phyloP scores from a whole-genome alignment of 2,888 invertebrate genomes.

The Acanthosepion esculentum region DNA sequence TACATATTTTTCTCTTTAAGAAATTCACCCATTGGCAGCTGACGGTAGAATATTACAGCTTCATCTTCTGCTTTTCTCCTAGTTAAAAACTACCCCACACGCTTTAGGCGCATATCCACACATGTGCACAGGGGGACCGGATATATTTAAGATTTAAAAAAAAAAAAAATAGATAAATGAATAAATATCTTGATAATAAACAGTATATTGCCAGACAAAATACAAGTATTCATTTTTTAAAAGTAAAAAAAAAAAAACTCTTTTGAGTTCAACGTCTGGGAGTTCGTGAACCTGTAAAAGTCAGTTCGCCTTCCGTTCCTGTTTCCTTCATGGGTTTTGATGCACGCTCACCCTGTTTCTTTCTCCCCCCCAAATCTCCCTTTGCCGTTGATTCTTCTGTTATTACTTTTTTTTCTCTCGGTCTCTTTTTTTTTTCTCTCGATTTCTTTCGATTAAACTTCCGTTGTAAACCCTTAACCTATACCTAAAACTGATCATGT shows the following conservation, averaged over 20 bases:
- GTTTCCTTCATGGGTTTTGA: too few species aligned
- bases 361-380: not conserved
- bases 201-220: slow-evolving; percentile 11
- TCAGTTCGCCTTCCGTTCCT: too few species aligned
- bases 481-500: too few species aligned
- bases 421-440: not conserved
- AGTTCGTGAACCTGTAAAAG: not conserved
- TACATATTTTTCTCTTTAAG: not conserved
- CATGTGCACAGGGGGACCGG: not conserved
- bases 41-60: not conserved
- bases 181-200: not conserved
- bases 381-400: not conserved
- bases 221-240: not conserved
- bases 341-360: not conserved
- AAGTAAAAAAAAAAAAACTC: not conserved
- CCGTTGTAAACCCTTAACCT: too few species aligned
- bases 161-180: not conserved
- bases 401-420: not conserved
- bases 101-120: not conserved
- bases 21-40: not conserved
- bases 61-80: not conserved
- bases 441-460: too few species aligned
- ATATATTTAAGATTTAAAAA: not conserved
- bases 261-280: not conserved
- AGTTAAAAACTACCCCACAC: not conserved